phyloP scores from a whole-genome alignment of 2,797 vertebrate species.

The Catamblyrhynchus diadema region DNA sequence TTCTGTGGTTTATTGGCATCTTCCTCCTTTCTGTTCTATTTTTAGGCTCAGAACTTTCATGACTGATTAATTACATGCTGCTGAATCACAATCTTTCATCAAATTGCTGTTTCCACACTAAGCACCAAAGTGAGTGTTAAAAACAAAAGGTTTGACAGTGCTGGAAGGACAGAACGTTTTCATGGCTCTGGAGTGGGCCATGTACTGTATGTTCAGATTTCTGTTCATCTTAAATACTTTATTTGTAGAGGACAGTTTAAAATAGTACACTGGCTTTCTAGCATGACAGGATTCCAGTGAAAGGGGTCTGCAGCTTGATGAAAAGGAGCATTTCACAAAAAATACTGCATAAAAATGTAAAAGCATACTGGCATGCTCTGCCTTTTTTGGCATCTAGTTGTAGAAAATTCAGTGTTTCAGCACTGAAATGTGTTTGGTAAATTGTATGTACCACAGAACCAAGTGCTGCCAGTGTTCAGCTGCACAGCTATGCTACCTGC shows the following conservation, averaged over 20 bases:
- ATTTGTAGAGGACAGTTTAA: neutral
- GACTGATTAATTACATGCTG: neutral
- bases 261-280: neutral
- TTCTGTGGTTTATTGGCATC: neutral
- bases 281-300: neutral
- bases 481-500: neutral
- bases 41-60: constrained; percentile 48
- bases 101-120: constrained; percentile 43
- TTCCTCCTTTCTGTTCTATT: constrained; percentile 53
- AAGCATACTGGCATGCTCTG: neutral
- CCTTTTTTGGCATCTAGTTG: neutral
- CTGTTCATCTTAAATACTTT: neutral
- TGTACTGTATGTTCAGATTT: neutral
- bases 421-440: neutral
- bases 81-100: constrained; percentile 15
- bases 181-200: neutral
- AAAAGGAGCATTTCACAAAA: neutral
- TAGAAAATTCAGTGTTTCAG: neutral
- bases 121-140: neutral
- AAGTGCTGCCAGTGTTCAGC: neutral
- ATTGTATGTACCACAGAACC: accelerated
- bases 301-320: neutral
- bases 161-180: neutral
- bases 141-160: neutral
- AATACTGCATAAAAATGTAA: neutral